Percentiles rank a stretch among this genome's conserved stretches.
These are phyloP conservation scores for Chlamydotis undulata DNA, from an alignment of 2,113 vertebrate species.

Conservation along the genomic window DNA sequence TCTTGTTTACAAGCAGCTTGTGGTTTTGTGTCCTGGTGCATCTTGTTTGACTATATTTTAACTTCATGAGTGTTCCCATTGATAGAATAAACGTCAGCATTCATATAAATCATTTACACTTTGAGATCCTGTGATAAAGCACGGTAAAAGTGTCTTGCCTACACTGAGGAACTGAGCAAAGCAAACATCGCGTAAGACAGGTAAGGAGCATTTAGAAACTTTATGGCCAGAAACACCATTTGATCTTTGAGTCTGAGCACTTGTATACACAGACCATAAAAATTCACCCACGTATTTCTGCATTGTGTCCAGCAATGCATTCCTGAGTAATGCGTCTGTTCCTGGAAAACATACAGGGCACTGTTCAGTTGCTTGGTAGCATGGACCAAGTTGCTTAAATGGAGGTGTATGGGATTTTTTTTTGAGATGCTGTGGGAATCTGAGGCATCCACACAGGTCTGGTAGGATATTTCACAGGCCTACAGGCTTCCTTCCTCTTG, in stretches of 20 bases:
- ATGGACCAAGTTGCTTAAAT: background rate
- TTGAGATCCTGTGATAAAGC: conserved; percentile 13
- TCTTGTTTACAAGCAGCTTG: background rate
- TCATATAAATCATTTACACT: background rate
- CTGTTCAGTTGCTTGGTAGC: background rate
- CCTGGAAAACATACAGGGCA: background rate
- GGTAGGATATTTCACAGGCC: background rate
- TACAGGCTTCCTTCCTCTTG: background rate
- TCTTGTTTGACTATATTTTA: conserved; percentile 5
- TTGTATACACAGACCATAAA: background rate
- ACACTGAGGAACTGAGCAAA: background rate
- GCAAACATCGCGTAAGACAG: background rate
- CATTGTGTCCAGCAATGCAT: background rate
- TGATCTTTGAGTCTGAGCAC: background rate
- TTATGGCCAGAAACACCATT: background rate
- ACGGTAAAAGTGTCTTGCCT: background rate
- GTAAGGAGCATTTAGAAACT: background rate
- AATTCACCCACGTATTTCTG: background rate
- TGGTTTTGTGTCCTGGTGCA: background rate
- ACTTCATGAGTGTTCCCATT: background rate
- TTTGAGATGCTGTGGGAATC: background rate
- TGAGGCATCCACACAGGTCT: background rate
- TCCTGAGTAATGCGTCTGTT: background rate
- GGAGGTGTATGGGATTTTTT: background rate
- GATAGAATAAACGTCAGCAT: conserved; percentile 10